Conservation (phyloP, 2,797 vertebrate genomes). For the Lophius americanus region DNA sequence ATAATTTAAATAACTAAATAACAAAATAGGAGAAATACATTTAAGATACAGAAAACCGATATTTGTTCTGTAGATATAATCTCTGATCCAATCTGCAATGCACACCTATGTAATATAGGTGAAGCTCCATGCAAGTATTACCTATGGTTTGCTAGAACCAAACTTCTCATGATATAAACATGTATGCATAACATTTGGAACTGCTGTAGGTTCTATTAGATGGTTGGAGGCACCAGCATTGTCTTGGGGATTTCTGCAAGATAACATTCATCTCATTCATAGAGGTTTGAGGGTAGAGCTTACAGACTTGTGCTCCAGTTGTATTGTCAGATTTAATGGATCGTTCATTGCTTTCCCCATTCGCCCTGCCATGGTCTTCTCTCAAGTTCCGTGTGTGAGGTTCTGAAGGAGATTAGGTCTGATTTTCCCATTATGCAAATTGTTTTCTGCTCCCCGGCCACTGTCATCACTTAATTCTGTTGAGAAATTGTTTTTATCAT, state of each 20-base stretch:
- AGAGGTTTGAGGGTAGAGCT: slow-evolving; percentile 55
- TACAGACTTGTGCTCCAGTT: slow-evolving; percentile 49
- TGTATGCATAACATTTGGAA: slow-evolving; percentile 15
- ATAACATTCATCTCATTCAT: slow-evolving; percentile 46
- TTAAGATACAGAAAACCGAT: neutral
- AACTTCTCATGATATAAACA: neutral
- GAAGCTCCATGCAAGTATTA: neutral
- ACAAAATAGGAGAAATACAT: neutral
- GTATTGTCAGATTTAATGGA: slow-evolving; percentile 56
- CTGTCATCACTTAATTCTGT: slow-evolving; percentile 44
- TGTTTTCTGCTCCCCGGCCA: slow-evolving; percentile 56
- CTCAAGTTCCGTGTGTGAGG: slow-evolving; percentile 36
- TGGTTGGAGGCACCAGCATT: slow-evolving; percentile 38
- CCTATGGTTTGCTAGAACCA: slow-evolving; percentile 2
- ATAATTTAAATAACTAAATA: too few species aligned
- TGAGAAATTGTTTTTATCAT: slow-evolving; percentile 45
- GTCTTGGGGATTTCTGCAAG: slow-evolving; percentile 52
- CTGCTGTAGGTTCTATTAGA: slow-evolving; percentile 23
- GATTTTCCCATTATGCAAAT: slow-evolving; percentile 78
- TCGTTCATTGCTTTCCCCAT: slow-evolving; percentile 37
- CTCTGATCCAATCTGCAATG: neutral
- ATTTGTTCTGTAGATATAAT: neutral
- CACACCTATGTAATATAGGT: neutral
- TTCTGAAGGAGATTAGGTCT: slow-evolving; percentile 65
- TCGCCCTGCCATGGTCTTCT: slow-evolving; percentile 17